A percentile compares a stretch with the other conserved stretches of the same genome.
These are phyloP conservation scores for Drosophila parabipectinata DNA, from an alignment of 1,140 invertebrate species.

Conservation along the genomic window DNA sequence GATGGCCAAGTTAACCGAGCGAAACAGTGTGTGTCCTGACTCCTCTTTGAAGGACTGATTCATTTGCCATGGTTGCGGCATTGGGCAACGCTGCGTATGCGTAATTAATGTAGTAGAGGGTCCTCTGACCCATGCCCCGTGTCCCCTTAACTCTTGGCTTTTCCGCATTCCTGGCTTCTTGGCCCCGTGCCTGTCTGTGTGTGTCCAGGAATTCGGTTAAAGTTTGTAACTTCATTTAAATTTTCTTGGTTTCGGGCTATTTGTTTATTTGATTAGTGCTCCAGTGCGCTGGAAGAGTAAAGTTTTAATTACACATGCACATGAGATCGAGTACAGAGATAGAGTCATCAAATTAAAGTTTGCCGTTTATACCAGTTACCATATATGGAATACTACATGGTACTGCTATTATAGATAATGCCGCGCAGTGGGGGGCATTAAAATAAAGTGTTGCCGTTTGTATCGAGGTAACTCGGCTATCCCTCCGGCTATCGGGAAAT, in stretches of 20 bases:
- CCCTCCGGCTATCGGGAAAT: background rate
- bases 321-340: background rate
- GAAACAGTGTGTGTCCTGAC: background rate
- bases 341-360: background rate
- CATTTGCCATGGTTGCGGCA: slow-evolving; percentile 29
- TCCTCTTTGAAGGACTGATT: slow-evolving; percentile 4
- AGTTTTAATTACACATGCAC: background rate
- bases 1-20: slow-evolving; percentile 41
- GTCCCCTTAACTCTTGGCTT: slow-evolving; percentile 22
- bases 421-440: background rate
- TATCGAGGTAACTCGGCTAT: background rate
- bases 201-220: slow-evolving; percentile 38
- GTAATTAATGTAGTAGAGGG: slow-evolving; percentile 56
- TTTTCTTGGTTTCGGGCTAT: slow-evolving; percentile 51
- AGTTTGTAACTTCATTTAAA: slow-evolving; percentile 65
- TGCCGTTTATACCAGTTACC: background rate
- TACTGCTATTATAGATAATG: background rate
- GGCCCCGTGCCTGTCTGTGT: background rate
- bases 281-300: background rate
- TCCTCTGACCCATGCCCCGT: slow-evolving; percentile 8
- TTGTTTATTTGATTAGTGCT: slow-evolving; percentile 37
- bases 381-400: background rate
- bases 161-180: slow-evolving; percentile 1
- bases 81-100: slow-evolving; percentile 59
- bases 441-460: background rate